A percentile compares a stretch with the other conserved stretches of the same genome.
phyloP scores from a whole-genome alignment of 2,113 vertebrate genomes.

The Hiodon alosoides region DNA sequence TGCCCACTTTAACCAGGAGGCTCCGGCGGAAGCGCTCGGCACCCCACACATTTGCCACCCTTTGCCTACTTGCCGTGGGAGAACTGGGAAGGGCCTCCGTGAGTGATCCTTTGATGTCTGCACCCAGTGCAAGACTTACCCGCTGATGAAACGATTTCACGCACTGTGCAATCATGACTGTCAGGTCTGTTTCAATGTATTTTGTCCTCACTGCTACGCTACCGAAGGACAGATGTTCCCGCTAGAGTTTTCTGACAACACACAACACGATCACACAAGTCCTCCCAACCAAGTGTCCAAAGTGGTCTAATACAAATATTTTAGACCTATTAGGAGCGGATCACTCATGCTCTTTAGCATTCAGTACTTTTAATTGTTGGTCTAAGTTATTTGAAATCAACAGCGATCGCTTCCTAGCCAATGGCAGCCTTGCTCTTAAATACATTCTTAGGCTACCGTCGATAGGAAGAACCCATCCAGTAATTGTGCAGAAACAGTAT shows the following conservation, averaged over 20 bases:
- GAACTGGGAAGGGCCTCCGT: slow-evolving; percentile 46
- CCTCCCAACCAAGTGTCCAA: too few relatives aligned
- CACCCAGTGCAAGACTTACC: slow-evolving; percentile 41
- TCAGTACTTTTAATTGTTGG: too few relatives aligned
- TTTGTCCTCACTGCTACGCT: slow-evolving; percentile 15
- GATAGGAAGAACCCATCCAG: not conserved
- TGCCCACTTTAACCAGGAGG: not conserved
- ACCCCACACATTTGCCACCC: not conserved
- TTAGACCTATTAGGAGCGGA: not conserved
- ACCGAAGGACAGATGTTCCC: not conserved
- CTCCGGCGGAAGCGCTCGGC: too few relatives aligned
- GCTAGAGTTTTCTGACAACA: not conserved
- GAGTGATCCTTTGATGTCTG: slow-evolving; percentile 54
- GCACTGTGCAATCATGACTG: slow-evolving; percentile 34
- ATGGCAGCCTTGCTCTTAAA: too few relatives aligned
- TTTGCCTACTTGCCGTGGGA: slow-evolving; percentile 29
- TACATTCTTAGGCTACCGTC: not conserved
- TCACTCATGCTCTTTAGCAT: not conserved
- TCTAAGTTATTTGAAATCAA: too few relatives aligned
- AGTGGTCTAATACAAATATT: too few relatives aligned
- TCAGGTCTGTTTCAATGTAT: slow-evolving; percentile 37
- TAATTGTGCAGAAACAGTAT: not conserved
- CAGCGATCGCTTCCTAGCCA: too few relatives aligned
- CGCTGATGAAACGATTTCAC: slow-evolving; percentile 49
- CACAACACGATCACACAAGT: not conserved